These are phyloP conservation scores for Cetoscarus ocellatus DNA, from an alignment of 2,797 vertebrate genomes.

Conservation along the genomic window DNA sequence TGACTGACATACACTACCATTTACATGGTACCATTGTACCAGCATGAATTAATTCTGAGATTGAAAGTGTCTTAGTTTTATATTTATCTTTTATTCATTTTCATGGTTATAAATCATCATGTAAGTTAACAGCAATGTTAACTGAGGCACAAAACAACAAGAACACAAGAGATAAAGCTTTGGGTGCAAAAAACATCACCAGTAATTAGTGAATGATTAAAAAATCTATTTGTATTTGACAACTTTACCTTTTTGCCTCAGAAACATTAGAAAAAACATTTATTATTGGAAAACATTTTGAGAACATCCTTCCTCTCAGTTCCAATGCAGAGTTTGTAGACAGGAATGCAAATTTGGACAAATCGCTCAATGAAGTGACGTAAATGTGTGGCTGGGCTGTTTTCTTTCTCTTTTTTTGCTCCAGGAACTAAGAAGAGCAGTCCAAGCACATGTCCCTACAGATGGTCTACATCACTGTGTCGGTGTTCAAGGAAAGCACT, in stretches of 20 bases:
- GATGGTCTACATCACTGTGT: conserved; percentile 43
- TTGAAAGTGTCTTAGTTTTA: too few relatives aligned
- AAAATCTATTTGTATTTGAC: background rate
- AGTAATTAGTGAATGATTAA: background rate
- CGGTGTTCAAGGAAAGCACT: conserved; percentile 52
- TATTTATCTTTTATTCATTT: too few relatives aligned
- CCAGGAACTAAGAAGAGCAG: conserved; percentile 4
- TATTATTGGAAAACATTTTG: too few relatives aligned
- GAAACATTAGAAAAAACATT: too few relatives aligned
- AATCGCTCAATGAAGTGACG: conserved; percentile 18
- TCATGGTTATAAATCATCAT: too few relatives aligned
- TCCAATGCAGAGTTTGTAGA: background rate
- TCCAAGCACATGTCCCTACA: conserved; percentile 45
- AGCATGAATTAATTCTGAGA: too few relatives aligned
- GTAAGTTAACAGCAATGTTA: too few relatives aligned
- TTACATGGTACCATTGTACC: too few relatives aligned
- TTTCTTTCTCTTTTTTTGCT: conserved; percentile 17
- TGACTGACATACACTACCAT: too few relatives aligned
- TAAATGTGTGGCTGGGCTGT: conserved; percentile 17
- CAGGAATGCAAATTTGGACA: conserved; percentile 13
- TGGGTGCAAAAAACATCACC: background rate
- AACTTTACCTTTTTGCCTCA: background rate
- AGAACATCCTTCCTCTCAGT: too few relatives aligned
- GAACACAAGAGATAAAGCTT: background rate
- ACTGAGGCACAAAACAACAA: too few relatives aligned